Evolutionary conservation across 2,797 vertebrate genomes (phyloP).

Genomic region (Galagoides demidoff): DNA sequence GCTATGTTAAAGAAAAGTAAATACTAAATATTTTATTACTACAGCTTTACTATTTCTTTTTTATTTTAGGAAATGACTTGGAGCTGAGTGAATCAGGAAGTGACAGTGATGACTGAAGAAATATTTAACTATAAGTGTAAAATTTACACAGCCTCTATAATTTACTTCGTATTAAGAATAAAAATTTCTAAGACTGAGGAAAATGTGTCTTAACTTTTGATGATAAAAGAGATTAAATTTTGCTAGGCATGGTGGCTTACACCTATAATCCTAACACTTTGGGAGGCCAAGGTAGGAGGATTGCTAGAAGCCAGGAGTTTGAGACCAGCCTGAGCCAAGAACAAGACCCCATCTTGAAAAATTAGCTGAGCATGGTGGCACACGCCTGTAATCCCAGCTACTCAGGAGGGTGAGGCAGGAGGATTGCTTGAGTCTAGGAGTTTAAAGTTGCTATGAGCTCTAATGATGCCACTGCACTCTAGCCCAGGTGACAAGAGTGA

Average conservation of each 20-base stretch:
- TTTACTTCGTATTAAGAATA: conserved; percentile 87
- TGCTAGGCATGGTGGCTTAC: conserved; percentile 53
- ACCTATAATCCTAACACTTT: neutral
- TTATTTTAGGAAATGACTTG: conserved; percentile 95
- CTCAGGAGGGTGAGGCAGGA: neutral
- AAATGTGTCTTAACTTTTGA: conserved; percentile 81
- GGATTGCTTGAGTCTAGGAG: neutral
- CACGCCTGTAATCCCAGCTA: neutral
- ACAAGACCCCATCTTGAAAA: neutral
- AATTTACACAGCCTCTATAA: conserved; percentile 72
- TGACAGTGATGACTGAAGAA: conserved; percentile 94
- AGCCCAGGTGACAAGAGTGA: neutral
- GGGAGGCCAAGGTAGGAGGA: neutral
- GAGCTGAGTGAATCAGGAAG: conserved; percentile 98
- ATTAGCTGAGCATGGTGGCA: neutral
- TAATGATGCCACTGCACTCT: neutral
- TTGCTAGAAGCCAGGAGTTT: neutral
- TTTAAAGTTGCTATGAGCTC: neutral
- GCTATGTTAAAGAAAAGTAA: conserved; percentile 19
- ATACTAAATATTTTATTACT: conserved; percentile 45
- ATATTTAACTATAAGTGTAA: conserved; percentile 76
- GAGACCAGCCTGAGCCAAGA: neutral
- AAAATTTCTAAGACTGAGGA: conserved; percentile 79
- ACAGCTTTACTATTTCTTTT: conserved; percentile 60
- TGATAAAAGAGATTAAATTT: conserved; percentile 84